phyloP scores from a whole-genome alignment of 2,888 invertebrate species.

The Petrolisthes cinctipes region DNA sequence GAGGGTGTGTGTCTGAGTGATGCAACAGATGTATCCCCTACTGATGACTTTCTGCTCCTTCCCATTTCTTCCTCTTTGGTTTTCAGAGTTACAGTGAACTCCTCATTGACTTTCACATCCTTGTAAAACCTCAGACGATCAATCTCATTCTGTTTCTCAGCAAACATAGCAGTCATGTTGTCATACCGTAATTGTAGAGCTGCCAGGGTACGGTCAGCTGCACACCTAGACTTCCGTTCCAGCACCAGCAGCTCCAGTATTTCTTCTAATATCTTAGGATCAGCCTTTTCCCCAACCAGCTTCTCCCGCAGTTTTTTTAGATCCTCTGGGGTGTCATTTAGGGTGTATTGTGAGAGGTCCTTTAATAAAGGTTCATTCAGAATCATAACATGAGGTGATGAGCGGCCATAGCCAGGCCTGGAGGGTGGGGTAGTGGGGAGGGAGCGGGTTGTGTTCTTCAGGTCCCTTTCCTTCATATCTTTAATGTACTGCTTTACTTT shows the following conservation, averaged over 20 bases:
- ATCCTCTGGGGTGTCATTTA: conserved; percentile 16
- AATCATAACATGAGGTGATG: not conserved
- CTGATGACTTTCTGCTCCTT: not conserved
- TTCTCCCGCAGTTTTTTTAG: not conserved
- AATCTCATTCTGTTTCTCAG: conserved; percentile 55
- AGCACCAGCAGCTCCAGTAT: conserved; percentile 14
- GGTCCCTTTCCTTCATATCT: conserved; percentile 46
- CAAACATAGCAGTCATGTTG: conserved; percentile 37
- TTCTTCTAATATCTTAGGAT: conserved; percentile 13
- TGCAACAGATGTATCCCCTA: not conserved
- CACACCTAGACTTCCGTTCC: conserved; percentile 34
- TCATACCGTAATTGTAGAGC: conserved; percentile 43
- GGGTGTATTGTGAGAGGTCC: not conserved
- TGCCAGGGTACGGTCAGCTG: conserved; percentile 38
- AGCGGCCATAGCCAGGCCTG: not conserved
- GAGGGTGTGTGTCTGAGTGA: not conserved
- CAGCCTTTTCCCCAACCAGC: not conserved
- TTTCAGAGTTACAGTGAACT: not conserved
- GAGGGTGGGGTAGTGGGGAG: conserved; percentile 35
- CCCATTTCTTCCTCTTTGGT: conserved; percentile 15
- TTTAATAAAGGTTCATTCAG: conserved; percentile 24
- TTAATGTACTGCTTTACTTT: conserved; percentile 49
- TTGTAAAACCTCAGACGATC: conserved; percentile 40
- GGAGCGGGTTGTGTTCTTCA: conserved; percentile 35
- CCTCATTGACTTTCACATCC: conserved; percentile 32